phyloP scores from a whole-genome alignment of 2,888 invertebrate species.

The Hemithea aestivaria region DNA sequence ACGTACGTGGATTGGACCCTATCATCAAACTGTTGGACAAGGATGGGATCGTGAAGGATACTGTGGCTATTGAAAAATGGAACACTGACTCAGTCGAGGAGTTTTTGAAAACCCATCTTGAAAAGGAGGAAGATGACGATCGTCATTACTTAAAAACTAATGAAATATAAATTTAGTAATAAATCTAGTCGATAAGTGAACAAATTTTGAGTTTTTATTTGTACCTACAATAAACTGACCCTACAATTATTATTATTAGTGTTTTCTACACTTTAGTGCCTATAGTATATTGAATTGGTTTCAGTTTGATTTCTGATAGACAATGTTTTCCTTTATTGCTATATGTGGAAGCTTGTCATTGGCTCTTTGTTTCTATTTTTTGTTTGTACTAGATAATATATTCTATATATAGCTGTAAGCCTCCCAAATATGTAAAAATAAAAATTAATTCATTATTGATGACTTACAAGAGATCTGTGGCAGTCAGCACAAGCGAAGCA shows the following conservation, averaged over 20 bases:
- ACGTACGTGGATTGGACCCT: constrained; percentile 96
- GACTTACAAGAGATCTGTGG: constrained; percentile 85
- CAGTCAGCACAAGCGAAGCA: constrained; percentile 96
- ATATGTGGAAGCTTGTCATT: too few relatives aligned
- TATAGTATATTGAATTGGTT: too few relatives aligned
- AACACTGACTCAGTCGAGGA: constrained; percentile 98
- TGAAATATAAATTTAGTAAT: constrained; percentile 56
- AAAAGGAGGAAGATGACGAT: constrained; percentile 77
- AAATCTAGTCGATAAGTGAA: constrained; percentile 8
- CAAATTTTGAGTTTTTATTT: constrained; percentile 6
- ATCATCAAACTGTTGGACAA: constrained; percentile 94
- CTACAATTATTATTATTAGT: too few relatives aligned
- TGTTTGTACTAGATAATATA: too few relatives aligned
- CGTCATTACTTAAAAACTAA: constrained; percentile 81
- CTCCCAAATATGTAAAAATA: too few relatives aligned
- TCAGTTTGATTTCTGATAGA: too few relatives aligned
- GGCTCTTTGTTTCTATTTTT: too few relatives aligned
- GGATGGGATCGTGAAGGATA: constrained; percentile 90
- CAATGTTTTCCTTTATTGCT: too few relatives aligned
- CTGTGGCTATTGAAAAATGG: constrained; percentile 98
- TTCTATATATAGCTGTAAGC: too few relatives aligned
- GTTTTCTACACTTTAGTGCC: too few relatives aligned
- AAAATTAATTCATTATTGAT: too few relatives aligned
- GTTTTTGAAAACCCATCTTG: constrained; percentile 94
- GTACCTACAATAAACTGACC: constrained; percentile 2